A percentile compares a stretch with the other conserved stretches of the same genome.
Evolutionary conservation across 2,113 vertebrate species (phyloP).

Genomic region (Hemicordylus capensis): DNA sequence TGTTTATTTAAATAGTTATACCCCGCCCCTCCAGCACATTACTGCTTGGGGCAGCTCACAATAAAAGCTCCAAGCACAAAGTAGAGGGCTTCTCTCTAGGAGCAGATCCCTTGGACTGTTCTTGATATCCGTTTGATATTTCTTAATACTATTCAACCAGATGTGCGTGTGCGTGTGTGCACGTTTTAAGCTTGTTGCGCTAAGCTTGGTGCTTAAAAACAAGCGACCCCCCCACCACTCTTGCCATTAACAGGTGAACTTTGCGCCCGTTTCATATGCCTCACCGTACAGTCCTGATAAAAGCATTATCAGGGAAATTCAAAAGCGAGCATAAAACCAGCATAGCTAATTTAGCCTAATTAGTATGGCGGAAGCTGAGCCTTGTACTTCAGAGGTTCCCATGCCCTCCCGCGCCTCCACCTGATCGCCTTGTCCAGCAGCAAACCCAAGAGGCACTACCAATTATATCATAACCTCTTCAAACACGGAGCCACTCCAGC

Average conservation of each 20-base stretch:
- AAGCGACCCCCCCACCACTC: not conserved
- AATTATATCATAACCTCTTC: slow-evolving; percentile 86
- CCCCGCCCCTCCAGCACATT: too few relatives aligned
- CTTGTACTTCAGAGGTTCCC: slow-evolving; percentile 74
- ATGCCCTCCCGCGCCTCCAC: slow-evolving; percentile 77
- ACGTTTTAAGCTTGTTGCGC: slow-evolving; percentile 35
- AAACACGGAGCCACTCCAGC: slow-evolving; percentile 81
- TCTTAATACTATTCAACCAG: slow-evolving; percentile 52
- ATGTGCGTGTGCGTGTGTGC: not conserved
- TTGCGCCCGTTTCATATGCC: slow-evolving; percentile 59
- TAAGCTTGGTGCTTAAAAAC: slow-evolving; percentile 1
- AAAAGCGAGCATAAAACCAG: slow-evolving; percentile 82
- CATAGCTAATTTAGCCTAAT: slow-evolving; percentile 83
- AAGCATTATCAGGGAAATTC: slow-evolving; percentile 75
- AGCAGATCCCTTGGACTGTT: slow-evolving; percentile 52
- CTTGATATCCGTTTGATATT: slow-evolving; percentile 64
- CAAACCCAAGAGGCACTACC: slow-evolving; percentile 82
- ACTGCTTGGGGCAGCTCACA: too few relatives aligned
- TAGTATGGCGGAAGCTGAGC: slow-evolving; percentile 75
- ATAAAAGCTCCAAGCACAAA: slow-evolving; percentile 31
- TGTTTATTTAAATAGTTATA: too few relatives aligned
- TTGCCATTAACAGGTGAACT: slow-evolving; percentile 54
- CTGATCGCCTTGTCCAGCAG: slow-evolving; percentile 81
- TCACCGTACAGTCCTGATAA: slow-evolving; percentile 65
- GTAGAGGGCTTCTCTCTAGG: not conserved